Evolutionary conservation across 2,797 vertebrate genomes (phyloP).

Genomic region (Sylvia borin): DNA sequence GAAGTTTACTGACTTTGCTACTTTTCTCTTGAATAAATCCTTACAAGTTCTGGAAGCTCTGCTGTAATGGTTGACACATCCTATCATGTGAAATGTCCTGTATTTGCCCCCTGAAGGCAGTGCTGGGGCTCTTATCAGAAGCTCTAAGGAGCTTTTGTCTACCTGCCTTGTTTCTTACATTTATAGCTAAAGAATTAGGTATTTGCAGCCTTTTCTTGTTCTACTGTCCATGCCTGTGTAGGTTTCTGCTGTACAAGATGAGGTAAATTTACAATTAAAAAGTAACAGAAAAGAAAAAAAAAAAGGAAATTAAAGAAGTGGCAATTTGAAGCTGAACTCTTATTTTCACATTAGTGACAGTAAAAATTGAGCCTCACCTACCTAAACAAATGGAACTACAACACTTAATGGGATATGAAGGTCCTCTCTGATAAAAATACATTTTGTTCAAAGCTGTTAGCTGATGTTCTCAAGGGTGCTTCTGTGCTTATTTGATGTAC

Average conservation of each 20-base stretch:
- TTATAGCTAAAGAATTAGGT: background rate
- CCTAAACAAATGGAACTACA: background rate
- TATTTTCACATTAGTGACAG: background rate
- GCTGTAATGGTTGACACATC: background rate
- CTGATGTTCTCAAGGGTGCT: background rate
- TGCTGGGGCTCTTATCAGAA: background rate
- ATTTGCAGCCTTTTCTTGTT: background rate
- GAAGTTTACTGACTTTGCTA: background rate
- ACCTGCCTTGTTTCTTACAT: background rate
- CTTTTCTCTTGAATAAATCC: background rate
- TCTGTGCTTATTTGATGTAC: background rate
- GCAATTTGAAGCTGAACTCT: background rate
- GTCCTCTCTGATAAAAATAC: background rate
- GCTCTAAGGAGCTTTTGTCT: background rate
- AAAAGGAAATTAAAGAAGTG: background rate
- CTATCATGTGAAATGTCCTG: background rate
- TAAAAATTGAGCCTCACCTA: background rate
- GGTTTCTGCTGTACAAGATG: background rate
- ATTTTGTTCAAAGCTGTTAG: background rate
- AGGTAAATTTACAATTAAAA: background rate
- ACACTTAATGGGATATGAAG: background rate
- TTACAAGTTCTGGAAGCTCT: background rate
- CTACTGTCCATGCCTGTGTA: background rate
- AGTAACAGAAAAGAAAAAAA: background rate
- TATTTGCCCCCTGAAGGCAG: background rate